These are phyloP conservation scores for Sapajus apella DNA, from an alignment of 2,113 vertebrate genomes.

Conservation along the genomic window DNA sequence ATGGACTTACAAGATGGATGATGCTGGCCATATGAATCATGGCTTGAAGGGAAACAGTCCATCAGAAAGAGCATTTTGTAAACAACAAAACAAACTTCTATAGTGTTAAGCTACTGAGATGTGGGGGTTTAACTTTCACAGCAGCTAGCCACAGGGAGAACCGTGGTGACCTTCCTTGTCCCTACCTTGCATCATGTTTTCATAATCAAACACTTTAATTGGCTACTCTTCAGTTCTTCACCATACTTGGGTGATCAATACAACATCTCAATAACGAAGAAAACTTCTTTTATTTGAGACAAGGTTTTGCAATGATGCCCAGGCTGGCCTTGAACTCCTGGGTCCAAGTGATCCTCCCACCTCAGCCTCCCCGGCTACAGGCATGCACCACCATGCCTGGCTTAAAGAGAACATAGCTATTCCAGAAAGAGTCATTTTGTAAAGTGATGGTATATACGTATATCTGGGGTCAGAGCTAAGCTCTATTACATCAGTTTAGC, in stretches of 20 bases:
- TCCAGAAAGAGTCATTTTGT: background rate
- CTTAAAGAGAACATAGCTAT: background rate
- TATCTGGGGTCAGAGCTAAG: background rate
- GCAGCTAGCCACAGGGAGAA: background rate
- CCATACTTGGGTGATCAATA: background rate
- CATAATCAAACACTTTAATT: background rate
- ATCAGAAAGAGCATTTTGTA: background rate
- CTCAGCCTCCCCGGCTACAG: background rate
- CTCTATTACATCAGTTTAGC: background rate
- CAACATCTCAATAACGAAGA: background rate
- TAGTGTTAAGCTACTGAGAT: background rate
- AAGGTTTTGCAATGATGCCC: background rate
- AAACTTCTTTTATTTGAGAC: background rate
- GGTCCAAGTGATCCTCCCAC: background rate
- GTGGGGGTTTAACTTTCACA: background rate
- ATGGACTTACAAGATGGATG: background rate
- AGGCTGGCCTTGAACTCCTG: background rate
- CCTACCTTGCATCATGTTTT: background rate
- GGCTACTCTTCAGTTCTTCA: background rate
- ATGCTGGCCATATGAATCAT: background rate
- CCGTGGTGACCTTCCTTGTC: fast-evolving
- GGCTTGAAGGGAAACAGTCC: background rate
- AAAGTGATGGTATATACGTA: background rate
- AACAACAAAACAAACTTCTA: background rate
- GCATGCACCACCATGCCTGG: background rate